Evolutionary conservation across 2,888 invertebrate genomes (phyloP).

Genomic region (Epinotia bilunana): DNA sequence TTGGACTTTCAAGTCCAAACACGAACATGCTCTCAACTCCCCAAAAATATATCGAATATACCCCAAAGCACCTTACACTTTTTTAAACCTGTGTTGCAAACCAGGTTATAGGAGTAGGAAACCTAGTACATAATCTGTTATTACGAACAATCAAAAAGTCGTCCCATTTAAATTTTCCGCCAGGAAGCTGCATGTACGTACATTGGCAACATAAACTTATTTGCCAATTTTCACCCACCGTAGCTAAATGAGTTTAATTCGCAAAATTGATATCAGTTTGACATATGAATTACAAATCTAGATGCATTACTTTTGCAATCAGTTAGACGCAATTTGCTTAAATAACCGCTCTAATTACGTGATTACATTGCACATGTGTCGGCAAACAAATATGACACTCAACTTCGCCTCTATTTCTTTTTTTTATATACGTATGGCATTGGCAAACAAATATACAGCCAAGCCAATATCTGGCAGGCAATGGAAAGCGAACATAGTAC

Average conservation of each 20-base stretch:
- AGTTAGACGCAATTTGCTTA: constrained; percentile 20
- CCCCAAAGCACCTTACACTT: too few relatives aligned
- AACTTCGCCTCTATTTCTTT: neutral
- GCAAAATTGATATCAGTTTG: constrained; percentile 14
- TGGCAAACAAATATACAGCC: too few relatives aligned
- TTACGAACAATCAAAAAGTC: neutral
- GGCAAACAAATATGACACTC: neutral
- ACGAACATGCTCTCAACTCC: too few relatives aligned
- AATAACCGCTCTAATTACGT: constrained; percentile 4
- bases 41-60: too few relatives aligned
- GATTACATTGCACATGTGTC: constrained; percentile 2
- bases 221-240: neutral
- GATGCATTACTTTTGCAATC: constrained; percentile 22
- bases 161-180: neutral
- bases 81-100: too few relatives aligned
- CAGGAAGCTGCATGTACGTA: neutral
- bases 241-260: neutral
- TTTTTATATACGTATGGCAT: too few relatives aligned
- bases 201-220: neutral
- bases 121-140: neutral
- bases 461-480: too few relatives aligned
- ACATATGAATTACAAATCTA: constrained; percentile 32
- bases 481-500: too few relatives aligned
- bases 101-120: too few relatives aligned
- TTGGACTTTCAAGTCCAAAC: too few relatives aligned